These are phyloP conservation scores for Diaphora mendica DNA, from an alignment of 2,888 invertebrate species.

Conservation along the genomic window DNA sequence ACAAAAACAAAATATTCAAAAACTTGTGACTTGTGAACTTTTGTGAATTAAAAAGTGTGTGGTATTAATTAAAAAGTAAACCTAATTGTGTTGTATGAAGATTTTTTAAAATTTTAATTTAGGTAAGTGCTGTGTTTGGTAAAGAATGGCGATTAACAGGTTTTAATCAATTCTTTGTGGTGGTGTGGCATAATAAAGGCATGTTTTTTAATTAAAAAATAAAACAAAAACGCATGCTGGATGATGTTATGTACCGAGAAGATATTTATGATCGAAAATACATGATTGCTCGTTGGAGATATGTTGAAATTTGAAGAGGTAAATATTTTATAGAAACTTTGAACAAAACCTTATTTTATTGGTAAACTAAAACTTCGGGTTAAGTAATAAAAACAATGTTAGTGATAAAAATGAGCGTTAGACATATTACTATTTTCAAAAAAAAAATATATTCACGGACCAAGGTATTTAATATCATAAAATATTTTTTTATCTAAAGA, in stretches of 20 bases:
- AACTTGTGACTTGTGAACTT: constrained; percentile 57
- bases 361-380: constrained; percentile 3
- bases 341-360: constrained; percentile 12
- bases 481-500: not conserved
- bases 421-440: not conserved
- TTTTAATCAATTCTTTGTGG: constrained; percentile 67
- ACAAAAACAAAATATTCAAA: constrained; percentile 51
- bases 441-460: too few species aligned
- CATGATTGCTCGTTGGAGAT: constrained; percentile 40
- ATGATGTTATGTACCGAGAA: constrained; percentile 55
- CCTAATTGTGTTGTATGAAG: constrained; percentile 53
- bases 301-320: constrained; percentile 53
- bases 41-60: constrained; percentile 53
- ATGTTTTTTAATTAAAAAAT: constrained; percentile 63
- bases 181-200: constrained; percentile 81
- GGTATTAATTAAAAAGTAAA: constrained; percentile 42
- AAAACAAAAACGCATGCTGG: constrained; percentile 75
- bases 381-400: not conserved
- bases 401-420: not conserved
- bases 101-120: constrained; percentile 58
- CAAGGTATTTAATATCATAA: not conserved
- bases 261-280: constrained; percentile 38
- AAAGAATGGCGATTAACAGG: constrained; percentile 72
- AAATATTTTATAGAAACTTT: constrained; percentile 49
- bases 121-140: constrained; percentile 81